Evolutionary conservation across 2,113 vertebrate species (phyloP), one percentile per base, ranked within the genome.

Genomic region (Carassius carassius): DNA sequence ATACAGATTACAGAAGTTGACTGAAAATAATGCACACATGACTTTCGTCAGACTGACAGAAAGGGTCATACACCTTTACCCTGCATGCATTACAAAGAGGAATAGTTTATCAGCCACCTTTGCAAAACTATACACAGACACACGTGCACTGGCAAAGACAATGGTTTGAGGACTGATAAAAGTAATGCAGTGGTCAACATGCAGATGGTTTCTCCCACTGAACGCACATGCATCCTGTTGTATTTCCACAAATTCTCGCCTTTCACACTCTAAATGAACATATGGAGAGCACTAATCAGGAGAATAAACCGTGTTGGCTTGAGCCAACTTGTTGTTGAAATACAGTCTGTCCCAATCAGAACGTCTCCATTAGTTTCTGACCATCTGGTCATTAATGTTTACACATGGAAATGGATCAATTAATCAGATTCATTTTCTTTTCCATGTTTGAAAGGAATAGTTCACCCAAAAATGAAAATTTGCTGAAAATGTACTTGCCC

Each of bases 101-200:
- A 65, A 35, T 10, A 54, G 14, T 70, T 79, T 72, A 44, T 72
- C 75, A 44, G 3, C 12, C 25, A 58, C 9, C 21, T 62, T 47
- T 47, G n/a, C 5, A 23, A n/a, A 54, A 67, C 35, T 14, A 49
- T 47, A 47, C 25, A 72, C 25, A 67, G 67, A 60, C 63, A 75
- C 69, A 41, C 19, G 10, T 37, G 35, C 17, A 81, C 12, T 37
- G 41, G 69, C 70, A 60, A 25, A 80, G 62, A 44, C 47, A 81
- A 85, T 81, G 78, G 78, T 86, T 72, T 54, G 85, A 67, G 79
- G 44, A 44, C 70, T 86, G 79, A 86, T 86, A 76, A 82, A 60
- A 32, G 17, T 78, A 63, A 25, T 63, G 78, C 35, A 32, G n/a
- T 67, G 78, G 14, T 21, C 65, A 81, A 70, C 32, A 81, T 62